These are phyloP conservation scores for Drosophila saltans DNA, from an alignment of 1,140 invertebrate genomes.

Conservation along the genomic window DNA sequence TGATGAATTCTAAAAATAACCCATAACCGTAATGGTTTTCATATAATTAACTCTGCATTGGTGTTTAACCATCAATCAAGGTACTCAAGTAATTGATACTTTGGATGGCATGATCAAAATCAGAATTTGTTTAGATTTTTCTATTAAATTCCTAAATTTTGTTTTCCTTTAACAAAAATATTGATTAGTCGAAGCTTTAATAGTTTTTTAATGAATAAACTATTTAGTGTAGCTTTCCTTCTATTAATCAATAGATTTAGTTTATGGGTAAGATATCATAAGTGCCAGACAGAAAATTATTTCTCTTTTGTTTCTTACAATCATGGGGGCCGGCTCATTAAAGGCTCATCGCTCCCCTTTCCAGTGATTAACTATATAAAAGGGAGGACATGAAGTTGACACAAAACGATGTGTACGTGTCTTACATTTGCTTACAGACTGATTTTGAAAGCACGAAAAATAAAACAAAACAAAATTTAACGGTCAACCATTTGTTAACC, in stretches of 20 bases:
- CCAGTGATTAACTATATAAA: neutral
- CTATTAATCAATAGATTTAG: neutral
- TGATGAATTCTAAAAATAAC: conserved; percentile 61
- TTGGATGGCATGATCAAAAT: neutral
- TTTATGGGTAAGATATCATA: neutral
- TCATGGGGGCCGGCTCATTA: conserved; percentile 1
- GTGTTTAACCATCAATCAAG: conserved; percentile 59
- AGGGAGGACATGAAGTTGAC: neutral
- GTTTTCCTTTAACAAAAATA: neutral
- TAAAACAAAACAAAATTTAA: conserved; percentile 21
- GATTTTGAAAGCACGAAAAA: conserved; percentile 28
- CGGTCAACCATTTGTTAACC: conserved; percentile 38
- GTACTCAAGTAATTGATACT: neutral
- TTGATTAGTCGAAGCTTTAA: neutral
- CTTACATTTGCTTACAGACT: conserved; percentile 15
- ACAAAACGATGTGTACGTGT: neutral
- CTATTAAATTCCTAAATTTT: neutral
- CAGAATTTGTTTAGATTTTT: neutral
- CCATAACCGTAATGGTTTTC: conserved; percentile 15
- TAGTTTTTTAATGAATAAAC: neutral
- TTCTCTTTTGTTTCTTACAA: neutral
- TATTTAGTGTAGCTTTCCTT: neutral
- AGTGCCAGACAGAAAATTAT: neutral
- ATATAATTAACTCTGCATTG: conserved; percentile 51
- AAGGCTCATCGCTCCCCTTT: neutral